Base-by-base conservation (phyloP, 2,888 invertebrate species). In the Quadroppia sp. region DNA sequence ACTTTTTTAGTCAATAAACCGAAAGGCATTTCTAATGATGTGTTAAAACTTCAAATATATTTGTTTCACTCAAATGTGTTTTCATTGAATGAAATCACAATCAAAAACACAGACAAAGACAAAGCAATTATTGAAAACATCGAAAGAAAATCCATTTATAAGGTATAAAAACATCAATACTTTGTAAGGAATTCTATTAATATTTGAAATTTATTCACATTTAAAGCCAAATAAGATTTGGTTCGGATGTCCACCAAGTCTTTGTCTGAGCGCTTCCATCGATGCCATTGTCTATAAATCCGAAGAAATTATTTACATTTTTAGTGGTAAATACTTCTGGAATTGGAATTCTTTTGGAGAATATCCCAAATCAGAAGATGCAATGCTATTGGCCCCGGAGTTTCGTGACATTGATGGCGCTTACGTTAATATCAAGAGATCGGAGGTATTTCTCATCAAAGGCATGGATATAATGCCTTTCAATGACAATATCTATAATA, bases 321-420 rank as follows among this genome's bases (percentile, higher is more conserved):
- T 59, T 13, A 59, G 59, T 59, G 59, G 59, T 2, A 59, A 59
- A 13, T 59, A 23, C 30, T 59, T 28, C 25, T 59, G 30, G 30
- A 23, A 28, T 30, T 59, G 59, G 59, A 13, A 59, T 59, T 13
- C 25, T 2, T 28, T 2, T 28, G 2, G 25, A 20, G 30, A 59
- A 6, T 59, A 59, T 28, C 59, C 59, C 2, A 59, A 59, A 28
- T 2, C 1, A 15, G 13, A 7, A 7, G 30, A 59, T 28, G 23
- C 59, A 59, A 25, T 7, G 1, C 59, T 28, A 17, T 28, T 59
- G 11, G 3, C 3, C 1, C 30, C 28, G 30, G 28, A 59, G n/a
- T 59, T 59, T 30, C 25, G 28, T 15, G 1, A 59, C 59, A 59
- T 59, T 59, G 59, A 59, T 30, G 25, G n/a, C 20, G 30, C 59